These are phyloP conservation scores for Hedychridium roseum DNA, from an alignment of 2,888 invertebrate genomes.

Conservation along the genomic window DNA sequence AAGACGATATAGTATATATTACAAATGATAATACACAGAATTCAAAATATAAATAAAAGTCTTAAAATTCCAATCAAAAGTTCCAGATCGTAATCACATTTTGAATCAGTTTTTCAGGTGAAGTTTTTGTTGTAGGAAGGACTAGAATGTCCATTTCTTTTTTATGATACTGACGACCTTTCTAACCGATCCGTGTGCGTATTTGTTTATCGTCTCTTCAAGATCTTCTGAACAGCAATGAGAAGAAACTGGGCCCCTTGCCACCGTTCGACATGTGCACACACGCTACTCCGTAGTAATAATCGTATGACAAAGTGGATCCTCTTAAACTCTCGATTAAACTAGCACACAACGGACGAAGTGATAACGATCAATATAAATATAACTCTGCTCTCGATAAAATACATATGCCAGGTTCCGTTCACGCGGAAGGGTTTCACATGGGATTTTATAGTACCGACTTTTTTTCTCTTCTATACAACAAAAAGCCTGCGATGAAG, in stretches of 20 bases:
- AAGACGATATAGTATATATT: no score
- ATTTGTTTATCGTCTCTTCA: slow-evolving; percentile 17
- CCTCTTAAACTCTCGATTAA: slow-evolving; percentile 28
- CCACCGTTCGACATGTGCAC: slow-evolving; percentile 11
- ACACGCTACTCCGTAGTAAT: background rate
- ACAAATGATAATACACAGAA: no score
- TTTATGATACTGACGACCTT: slow-evolving; percentile 12
- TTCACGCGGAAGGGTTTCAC: background rate
- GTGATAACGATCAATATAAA: slow-evolving; percentile 20
- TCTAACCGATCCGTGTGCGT: slow-evolving; percentile 3
- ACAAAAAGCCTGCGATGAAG: slow-evolving; percentile 10
- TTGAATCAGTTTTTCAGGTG: no score
- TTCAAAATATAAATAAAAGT: no score
- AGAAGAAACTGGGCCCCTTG: slow-evolving; percentile 22
- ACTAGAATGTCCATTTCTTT: no score
- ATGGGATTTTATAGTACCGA: no score
- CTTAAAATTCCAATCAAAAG: no score
- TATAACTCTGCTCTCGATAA: slow-evolving; percentile 11
- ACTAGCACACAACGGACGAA: slow-evolving; percentile 20
- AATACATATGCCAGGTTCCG: background rate
- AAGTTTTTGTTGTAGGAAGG: no score
- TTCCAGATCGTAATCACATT: no score
- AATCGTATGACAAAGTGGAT: slow-evolving; percentile 14
- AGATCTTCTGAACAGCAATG: slow-evolving; percentile 26
- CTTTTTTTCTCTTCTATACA: no score